These are phyloP conservation scores for Delia radicum DNA, from an alignment of 1,140 invertebrate species.

Conservation along the genomic window DNA sequence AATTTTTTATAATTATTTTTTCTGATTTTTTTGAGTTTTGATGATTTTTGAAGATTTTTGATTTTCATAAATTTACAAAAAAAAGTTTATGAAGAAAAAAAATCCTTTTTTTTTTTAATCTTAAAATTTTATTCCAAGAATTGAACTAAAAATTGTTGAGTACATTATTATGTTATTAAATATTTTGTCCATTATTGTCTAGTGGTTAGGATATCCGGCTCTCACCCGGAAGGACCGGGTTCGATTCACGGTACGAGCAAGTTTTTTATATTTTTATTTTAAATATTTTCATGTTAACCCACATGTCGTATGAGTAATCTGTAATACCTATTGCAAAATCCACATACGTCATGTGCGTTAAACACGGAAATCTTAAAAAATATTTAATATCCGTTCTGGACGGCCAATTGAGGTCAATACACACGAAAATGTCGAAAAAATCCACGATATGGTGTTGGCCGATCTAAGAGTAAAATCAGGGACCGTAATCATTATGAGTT, in stretches of 20 bases:
- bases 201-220: conserved; percentile 84
- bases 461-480: too few relatives aligned
- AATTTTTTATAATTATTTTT: conserved; percentile 17
- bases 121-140: too few relatives aligned
- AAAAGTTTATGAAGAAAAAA: neutral
- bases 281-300: too few relatives aligned
- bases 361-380: too few relatives aligned
- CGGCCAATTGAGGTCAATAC: too few relatives aligned
- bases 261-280: conserved; percentile 26
- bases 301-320: too few relatives aligned
- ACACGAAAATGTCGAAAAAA: too few relatives aligned
- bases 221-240: conserved; percentile 82
- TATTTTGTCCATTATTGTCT: conserved; percentile 64
- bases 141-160: neutral
- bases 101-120: neutral
- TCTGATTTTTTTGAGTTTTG: neutral
- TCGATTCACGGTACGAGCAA: conserved; percentile 80
- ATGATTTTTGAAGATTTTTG: neutral
- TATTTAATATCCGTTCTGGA: too few relatives aligned
- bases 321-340: too few relatives aligned
- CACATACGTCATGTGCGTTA: too few relatives aligned
- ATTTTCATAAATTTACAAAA: neutral
- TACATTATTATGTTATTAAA: neutral
- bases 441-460: too few relatives aligned
- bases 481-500: too few relatives aligned